A percentile compares a stretch with the other conserved stretches of the same genome.
These are phyloP conservation scores for Acestrorhynchus altus DNA, from an alignment of 2,797 vertebrate genomes.

Conservation along the genomic window DNA sequence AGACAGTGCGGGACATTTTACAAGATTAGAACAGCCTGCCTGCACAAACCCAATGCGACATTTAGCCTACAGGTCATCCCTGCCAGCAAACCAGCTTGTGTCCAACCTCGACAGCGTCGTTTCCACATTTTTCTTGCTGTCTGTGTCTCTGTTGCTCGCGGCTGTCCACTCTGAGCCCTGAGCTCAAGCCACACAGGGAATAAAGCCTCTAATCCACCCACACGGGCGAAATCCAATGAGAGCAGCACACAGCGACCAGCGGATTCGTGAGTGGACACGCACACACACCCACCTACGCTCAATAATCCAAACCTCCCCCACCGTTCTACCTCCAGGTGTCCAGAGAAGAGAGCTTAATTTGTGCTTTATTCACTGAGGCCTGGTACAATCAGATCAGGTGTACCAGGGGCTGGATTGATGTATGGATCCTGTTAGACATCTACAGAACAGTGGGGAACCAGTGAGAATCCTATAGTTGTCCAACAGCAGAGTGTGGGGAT, in stretches of 20 bases:
- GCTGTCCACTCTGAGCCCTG: slow-evolving; percentile 20
- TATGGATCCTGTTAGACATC: neutral
- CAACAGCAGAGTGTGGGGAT: neutral
- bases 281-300: slow-evolving; percentile 23
- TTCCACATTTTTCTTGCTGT: neutral
- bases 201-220: slow-evolving; percentile 80
- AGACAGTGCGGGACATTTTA: no score
- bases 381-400: neutral
- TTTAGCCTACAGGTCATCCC: neutral
- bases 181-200: slow-evolving; percentile 34
- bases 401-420: neutral
- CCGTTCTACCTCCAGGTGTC: neutral
- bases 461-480: neutral
- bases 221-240: slow-evolving; percentile 52
- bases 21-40: neutral
- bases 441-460: neutral
- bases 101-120: neutral
- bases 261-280: slow-evolving; percentile 11
- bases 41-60: neutral
- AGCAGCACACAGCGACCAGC: slow-evolving; percentile 6
- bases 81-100: neutral
- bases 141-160: neutral
- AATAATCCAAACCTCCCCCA: slow-evolving; percentile 36
- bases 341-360: slow-evolving; percentile 29
- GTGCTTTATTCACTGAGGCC: slow-evolving; percentile 37